A percentile compares a stretch with the other conserved stretches of the same genome.
phyloP scores from a whole-genome alignment of 1,140 invertebrate species.

The Plutomurus gul region DNA sequence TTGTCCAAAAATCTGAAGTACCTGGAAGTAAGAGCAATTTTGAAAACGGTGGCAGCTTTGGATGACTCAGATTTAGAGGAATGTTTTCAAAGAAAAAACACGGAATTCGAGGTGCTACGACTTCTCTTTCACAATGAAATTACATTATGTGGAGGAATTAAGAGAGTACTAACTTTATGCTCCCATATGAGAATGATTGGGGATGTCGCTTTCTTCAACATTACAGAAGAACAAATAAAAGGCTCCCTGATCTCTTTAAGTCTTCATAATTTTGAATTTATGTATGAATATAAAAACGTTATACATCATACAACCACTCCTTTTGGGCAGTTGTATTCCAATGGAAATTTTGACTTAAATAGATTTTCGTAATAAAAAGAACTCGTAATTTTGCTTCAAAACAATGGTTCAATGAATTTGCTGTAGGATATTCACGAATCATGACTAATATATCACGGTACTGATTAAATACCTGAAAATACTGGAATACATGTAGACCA shows the following conservation, averaged over 20 bases:
- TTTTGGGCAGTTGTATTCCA: background rate
- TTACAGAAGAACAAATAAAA: background rate
- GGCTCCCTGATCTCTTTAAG: background rate
- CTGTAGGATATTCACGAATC: no score
- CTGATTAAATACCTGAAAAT: no score
- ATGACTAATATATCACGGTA: no score
- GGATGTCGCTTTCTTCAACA: slow-evolving; percentile 18
- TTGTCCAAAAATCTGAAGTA: slow-evolving; percentile 35
- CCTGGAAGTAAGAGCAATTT: slow-evolving; percentile 42
- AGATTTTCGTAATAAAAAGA: background rate
- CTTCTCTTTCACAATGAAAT: slow-evolving; percentile 37
- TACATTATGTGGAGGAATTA: background rate
- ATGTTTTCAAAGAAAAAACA: background rate
- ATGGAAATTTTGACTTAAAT: background rate
- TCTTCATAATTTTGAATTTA: slow-evolving; percentile 15
- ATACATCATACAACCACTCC: background rate
- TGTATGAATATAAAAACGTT: background rate
- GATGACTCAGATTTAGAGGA: slow-evolving; percentile 9
- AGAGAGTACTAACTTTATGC: slow-evolving; percentile 18
- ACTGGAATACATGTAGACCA: no score
- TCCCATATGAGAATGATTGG: slow-evolving; percentile 36
- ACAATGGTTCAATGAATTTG: no score
- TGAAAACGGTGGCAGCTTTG: background rate
- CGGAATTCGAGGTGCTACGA: slow-evolving; percentile 29
- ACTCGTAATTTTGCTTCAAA: no score